A percentile compares a stretch with the other conserved stretches of the same genome.
Evolutionary conservation across 2,888 invertebrate genomes (phyloP).

Genomic region (Agonopterix subpropinquella): DNA sequence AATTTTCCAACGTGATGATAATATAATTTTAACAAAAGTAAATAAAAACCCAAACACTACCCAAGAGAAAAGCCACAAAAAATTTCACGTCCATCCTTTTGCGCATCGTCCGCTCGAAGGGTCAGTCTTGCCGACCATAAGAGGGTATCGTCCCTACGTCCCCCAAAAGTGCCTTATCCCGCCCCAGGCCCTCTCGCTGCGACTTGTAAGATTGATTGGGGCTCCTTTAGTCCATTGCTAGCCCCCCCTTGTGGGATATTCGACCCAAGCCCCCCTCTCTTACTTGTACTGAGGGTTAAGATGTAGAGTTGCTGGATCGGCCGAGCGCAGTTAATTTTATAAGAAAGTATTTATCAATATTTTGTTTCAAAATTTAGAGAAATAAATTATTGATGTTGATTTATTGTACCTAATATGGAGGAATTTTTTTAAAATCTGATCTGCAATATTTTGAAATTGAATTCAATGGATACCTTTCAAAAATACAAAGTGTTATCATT

Average conservation of each 20-base stretch:
- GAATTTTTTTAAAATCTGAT: too few relatives aligned
- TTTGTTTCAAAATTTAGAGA: too few relatives aligned
- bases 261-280: constrained; percentile 63
- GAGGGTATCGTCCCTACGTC: constrained; percentile 71
- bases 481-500: too few relatives aligned
- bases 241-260: constrained; percentile 64
- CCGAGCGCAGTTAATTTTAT: neutral
- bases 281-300: constrained; percentile 47
- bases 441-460: too few relatives aligned
- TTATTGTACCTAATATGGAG: too few relatives aligned
- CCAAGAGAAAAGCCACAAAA: constrained; percentile 22
- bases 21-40: too few relatives aligned
- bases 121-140: constrained; percentile 64
- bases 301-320: constrained; percentile 49
- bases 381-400: too few relatives aligned
- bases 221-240: constrained; percentile 75
- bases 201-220: constrained; percentile 77
- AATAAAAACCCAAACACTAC: neutral
- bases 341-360: neutral
- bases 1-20: too few relatives aligned
- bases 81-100: constrained; percentile 60
- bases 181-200: constrained; percentile 40
- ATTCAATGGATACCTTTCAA: too few relatives aligned
- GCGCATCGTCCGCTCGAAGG: constrained; percentile 50
- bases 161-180: constrained; percentile 38